These are phyloP conservation scores for Machimus rusticus DNA, from an alignment of 2,888 invertebrate species.

Conservation along the genomic window DNA sequence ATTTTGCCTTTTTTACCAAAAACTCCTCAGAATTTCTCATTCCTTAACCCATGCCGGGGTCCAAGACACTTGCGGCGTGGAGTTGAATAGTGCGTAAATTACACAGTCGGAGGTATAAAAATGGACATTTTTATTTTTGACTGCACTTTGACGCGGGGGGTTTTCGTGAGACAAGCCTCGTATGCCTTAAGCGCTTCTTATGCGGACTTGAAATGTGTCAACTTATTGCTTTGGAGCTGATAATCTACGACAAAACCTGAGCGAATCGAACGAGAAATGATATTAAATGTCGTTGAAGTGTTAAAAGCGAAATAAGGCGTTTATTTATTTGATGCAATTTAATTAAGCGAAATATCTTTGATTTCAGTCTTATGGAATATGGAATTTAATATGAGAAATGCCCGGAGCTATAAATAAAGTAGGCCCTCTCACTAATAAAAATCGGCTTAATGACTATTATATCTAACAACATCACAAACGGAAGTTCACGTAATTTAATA, in stretches of 20 bases:
- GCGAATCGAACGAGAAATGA: not conserved
- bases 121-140: not conserved
- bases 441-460: too few relatives aligned
- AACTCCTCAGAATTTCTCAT: not conserved
- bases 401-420: too few relatives aligned
- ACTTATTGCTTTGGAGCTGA: not conserved
- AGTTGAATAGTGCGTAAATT: not conserved
- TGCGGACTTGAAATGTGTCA: not conserved
- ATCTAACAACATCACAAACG: too few relatives aligned
- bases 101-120: not conserved
- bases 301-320: not conserved
- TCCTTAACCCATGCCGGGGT: not conserved
- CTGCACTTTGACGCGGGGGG: conserved; percentile 5
- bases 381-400: too few relatives aligned
- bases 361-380: not conserved
- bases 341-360: not conserved
- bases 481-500: too few relatives aligned
- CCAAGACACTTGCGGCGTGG: not conserved
- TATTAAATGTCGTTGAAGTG: not conserved
- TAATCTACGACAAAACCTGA: not conserved
- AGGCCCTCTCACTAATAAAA: too few relatives aligned
- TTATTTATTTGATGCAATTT: not conserved
- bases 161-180: not conserved
- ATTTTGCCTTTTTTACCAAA: not conserved
- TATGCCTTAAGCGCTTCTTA: not conserved